Percentiles rank a stretch among this genome's conserved stretches.
phyloP scores from a whole-genome alignment of 1,140 invertebrate genomes.

The Drosophila kikkawai region DNA sequence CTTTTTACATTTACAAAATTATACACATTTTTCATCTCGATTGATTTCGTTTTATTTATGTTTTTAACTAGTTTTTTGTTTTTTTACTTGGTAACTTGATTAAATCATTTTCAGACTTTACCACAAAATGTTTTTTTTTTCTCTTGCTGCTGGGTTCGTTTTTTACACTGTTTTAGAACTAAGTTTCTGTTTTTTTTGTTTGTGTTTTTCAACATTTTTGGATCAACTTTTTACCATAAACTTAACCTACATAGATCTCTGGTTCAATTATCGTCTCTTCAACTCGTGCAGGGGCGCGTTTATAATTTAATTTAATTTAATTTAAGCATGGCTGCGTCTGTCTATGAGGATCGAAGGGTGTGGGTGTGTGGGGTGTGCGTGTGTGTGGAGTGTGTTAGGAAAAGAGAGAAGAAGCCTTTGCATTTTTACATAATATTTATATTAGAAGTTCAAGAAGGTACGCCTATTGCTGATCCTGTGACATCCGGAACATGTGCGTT shows the following conservation, averaged over 20 bases:
- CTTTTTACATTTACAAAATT: conserved; percentile 72
- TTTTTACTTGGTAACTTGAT: conserved; percentile 77
- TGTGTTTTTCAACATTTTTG: conserved; percentile 71
- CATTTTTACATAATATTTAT: conserved; percentile 69
- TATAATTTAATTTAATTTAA: conserved; percentile 60
- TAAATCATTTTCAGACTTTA: conserved; percentile 84
- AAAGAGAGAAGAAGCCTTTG: conserved; percentile 50
- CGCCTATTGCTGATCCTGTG: conserved; percentile 70
- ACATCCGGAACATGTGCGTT: conserved; percentile 77
- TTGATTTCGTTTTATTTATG: conserved; percentile 45
- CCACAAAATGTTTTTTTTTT: conserved; percentile 56
- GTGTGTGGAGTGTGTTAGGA: conserved; percentile 35
- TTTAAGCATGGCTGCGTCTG: conserved; percentile 55
- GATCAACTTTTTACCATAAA: conserved; percentile 74
- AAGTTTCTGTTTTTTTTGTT: conserved; percentile 45
- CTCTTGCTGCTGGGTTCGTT: conserved; percentile 36
- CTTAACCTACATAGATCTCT: conserved; percentile 76
- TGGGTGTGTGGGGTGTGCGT: not conserved
- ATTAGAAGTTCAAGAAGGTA: conserved; percentile 34
- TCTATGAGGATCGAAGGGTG: conserved; percentile 40
- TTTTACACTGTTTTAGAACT: conserved; percentile 69
- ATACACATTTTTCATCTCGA: conserved; percentile 49
- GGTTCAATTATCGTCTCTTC: conserved; percentile 54
- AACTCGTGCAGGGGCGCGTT: conserved; percentile 36
- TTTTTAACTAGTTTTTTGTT: conserved; percentile 48